These are phyloP conservation scores for Columba guinea DNA, from an alignment of 2,797 vertebrate genomes.

Conservation along the genomic window DNA sequence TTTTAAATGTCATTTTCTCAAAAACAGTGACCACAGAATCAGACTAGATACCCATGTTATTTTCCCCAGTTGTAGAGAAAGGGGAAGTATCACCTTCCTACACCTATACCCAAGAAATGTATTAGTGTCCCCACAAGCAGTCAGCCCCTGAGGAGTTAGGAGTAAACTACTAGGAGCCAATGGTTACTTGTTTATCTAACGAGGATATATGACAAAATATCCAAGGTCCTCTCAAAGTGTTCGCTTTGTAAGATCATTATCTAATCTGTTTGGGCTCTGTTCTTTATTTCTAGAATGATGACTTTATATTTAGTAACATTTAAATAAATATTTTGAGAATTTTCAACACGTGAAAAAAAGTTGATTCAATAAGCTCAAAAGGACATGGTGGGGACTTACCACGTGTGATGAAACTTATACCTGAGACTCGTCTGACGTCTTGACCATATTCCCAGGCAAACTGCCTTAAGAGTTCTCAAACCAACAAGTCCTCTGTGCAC, in stretches of 20 bases:
- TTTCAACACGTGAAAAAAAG: background rate
- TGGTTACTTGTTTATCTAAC: background rate
- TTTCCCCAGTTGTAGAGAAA: background rate
- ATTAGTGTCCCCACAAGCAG: background rate
- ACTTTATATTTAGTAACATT: background rate
- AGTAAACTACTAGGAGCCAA: background rate
- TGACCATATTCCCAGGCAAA: background rate
- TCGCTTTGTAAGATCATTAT: background rate
- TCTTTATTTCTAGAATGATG: background rate
- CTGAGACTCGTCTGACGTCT: background rate
- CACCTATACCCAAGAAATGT: background rate
- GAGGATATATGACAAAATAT: background rate
- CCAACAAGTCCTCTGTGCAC: background rate
- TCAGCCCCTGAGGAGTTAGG: background rate
- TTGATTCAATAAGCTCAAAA: background rate
- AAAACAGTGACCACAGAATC: background rate
- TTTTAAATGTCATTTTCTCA: background rate
- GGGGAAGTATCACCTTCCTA: background rate
- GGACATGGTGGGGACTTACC: background rate
- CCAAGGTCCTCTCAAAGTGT: background rate
- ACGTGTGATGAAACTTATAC: background rate
- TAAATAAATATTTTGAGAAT: background rate
- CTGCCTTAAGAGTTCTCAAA: background rate
- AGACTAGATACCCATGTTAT: background rate
- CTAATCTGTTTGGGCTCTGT: background rate